A percentile compares a stretch with the other conserved stretches of the same genome.
phyloP scores from a whole-genome alignment of 2,888 invertebrate species.

The Euspilapteryx auroguttella region DNA sequence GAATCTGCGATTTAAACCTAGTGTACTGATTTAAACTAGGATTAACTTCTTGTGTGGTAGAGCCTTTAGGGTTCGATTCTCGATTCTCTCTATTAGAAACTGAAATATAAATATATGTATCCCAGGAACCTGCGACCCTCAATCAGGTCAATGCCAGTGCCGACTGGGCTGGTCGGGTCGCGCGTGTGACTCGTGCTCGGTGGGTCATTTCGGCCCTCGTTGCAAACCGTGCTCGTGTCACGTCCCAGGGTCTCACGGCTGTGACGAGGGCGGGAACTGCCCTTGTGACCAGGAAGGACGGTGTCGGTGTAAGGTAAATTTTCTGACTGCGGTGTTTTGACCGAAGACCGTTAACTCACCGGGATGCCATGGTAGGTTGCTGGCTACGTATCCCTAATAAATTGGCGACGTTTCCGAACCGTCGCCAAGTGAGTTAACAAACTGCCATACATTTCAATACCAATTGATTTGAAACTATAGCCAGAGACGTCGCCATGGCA shows the following conservation, averaged over 20 bases:
- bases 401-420: too few species aligned
- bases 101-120: too few species aligned
- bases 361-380: conserved; percentile 1
- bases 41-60: too few species aligned
- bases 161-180: conserved; percentile 73
- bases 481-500: too few species aligned
- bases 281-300: conserved; percentile 74
- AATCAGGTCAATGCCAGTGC: conserved; percentile 75
- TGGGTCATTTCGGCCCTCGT: conserved; percentile 86
- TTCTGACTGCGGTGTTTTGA: not conserved
- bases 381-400: too few species aligned
- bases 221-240: conserved; percentile 87
- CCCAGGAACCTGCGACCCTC: conserved; percentile 66
- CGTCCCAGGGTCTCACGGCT: conserved; percentile 66
- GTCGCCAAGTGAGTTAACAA: too few species aligned
- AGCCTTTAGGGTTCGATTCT: too few species aligned
- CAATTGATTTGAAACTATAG: too few species aligned
- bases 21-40: too few species aligned
- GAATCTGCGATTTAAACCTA: too few species aligned
- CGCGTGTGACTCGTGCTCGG: conserved; percentile 80
- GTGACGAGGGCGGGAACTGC: conserved; percentile 57
- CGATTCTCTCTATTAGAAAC: too few species aligned
- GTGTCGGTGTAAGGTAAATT: conserved; percentile 83
- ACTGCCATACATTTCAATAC: too few species aligned
- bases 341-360: conserved; percentile 4